A percentile compares a stretch with the other conserved stretches of the same genome.
phyloP scores from a whole-genome alignment of 2,113 vertebrate species.

The Nematolebias whitei region DNA sequence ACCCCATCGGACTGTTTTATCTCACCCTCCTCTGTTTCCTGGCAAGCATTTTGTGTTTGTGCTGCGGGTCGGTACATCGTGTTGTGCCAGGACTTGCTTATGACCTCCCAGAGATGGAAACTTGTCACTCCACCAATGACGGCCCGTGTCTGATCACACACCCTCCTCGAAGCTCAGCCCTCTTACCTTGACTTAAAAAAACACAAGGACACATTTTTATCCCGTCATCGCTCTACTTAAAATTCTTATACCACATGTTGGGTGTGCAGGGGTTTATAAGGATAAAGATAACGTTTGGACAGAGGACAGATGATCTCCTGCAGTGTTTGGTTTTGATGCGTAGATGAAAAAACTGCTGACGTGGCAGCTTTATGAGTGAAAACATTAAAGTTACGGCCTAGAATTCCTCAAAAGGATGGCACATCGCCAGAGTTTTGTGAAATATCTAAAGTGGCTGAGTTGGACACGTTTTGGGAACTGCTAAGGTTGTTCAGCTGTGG shows the following conservation, averaged over 20 bases:
- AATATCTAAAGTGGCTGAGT: too few species aligned
- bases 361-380: conserved; percentile 1
- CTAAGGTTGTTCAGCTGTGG: too few species aligned
- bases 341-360: background rate
- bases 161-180: conserved; percentile 59
- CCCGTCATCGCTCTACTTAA: too few species aligned
- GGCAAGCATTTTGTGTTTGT: conserved; percentile 34
- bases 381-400: too few species aligned
- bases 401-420: too few species aligned
- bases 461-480: background rate
- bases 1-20: conserved; percentile 20
- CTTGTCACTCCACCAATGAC: conserved; percentile 71
- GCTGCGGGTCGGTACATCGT: conserved; percentile 9
- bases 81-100: conserved; percentile 25
- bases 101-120: conserved; percentile 55
- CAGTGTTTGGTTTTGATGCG: background rate
- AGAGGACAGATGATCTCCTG: conserved; percentile 1
- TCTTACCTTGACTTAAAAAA: conserved; percentile 60
- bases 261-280: background rate
- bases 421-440: too few species aligned
- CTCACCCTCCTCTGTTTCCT: conserved; percentile 25
- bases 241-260: background rate
- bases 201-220: conserved; percentile 54
- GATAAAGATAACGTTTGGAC: conserved; percentile 46
- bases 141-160: conserved; percentile 41